Evolutionary conservation across 2,113 vertebrate genomes (phyloP).

Genomic region (Cathartes aura): DNA sequence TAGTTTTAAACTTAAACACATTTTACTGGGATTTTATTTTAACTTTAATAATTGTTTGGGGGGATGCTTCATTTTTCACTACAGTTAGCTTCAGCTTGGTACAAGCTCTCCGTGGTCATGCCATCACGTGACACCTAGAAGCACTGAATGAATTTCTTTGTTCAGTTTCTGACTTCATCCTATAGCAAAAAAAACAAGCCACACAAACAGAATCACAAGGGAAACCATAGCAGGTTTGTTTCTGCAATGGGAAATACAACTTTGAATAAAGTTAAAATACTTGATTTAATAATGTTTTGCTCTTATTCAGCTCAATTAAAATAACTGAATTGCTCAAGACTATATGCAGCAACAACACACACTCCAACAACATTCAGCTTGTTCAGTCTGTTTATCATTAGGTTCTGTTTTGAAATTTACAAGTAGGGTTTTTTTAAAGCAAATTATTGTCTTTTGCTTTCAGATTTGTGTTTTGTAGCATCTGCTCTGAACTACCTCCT

Average conservation of each 20-base stretch:
- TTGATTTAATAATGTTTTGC: neutral
- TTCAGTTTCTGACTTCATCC: constrained; percentile 45
- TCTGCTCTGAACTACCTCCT: neutral
- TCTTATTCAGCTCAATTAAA: neutral
- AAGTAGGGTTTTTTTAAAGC: neutral
- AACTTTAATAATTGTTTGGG: neutral
- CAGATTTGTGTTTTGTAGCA: neutral
- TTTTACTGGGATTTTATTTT: neutral
- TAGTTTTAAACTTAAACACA: neutral
- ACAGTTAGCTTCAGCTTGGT: constrained; percentile 22
- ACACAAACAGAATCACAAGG: neutral
- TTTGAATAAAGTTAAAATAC: neutral
- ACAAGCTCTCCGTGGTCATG: constrained; percentile 22
- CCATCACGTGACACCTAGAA: constrained; percentile 25
- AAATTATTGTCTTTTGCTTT: neutral
- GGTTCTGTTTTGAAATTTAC: neutral
- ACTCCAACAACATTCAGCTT: neutral
- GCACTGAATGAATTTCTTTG: constrained; percentile 36
- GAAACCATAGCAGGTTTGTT: neutral
- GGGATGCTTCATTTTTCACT: neutral
- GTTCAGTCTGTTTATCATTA: neutral
- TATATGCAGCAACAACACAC: neutral
- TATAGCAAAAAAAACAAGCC: constrained; percentile 19
- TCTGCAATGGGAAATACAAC: neutral
- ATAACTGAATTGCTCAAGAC: neutral